phyloP scores from a whole-genome alignment of 2,113 vertebrate genomes.

The Prunella himalayana region DNA sequence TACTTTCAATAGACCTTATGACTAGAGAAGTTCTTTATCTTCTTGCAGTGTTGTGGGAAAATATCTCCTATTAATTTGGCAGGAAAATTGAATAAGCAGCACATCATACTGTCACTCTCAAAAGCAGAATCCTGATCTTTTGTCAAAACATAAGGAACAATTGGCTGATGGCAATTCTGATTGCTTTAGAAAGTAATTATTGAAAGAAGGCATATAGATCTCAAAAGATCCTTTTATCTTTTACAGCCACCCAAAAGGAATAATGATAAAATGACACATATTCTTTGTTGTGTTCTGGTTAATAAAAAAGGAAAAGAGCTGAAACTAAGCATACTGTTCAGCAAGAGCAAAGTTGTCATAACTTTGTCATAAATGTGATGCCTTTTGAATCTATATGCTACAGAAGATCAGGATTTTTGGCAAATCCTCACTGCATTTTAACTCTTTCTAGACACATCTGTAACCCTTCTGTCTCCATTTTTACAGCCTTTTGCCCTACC shows the following conservation, averaged over 20 bases:
- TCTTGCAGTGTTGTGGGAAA: neutral
- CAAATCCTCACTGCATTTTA: neutral
- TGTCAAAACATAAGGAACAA: neutral
- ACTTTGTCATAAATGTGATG: neutral
- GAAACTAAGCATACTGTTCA: neutral
- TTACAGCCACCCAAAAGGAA: neutral
- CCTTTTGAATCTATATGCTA: neutral
- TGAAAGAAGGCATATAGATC: neutral
- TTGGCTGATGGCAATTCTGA: slow-evolving; percentile 4
- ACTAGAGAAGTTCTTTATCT: neutral
- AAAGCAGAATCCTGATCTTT: neutral
- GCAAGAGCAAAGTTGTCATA: neutral
- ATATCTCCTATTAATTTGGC: neutral
- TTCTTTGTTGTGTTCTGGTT: neutral
- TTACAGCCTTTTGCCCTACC: neutral
- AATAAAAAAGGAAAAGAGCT: neutral
- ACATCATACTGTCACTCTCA: neutral
- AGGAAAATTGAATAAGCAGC: neutral
- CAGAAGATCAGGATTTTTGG: neutral
- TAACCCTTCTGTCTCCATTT: neutral
- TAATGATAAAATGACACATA: neutral
- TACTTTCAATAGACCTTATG: neutral
- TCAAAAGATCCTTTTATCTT: neutral
- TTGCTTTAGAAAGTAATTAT: slow-evolving; percentile 1
- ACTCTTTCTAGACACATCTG: neutral